Conservation (phyloP, 2,888 invertebrate genomes). For the Gymnosoma rotundatum region DNA sequence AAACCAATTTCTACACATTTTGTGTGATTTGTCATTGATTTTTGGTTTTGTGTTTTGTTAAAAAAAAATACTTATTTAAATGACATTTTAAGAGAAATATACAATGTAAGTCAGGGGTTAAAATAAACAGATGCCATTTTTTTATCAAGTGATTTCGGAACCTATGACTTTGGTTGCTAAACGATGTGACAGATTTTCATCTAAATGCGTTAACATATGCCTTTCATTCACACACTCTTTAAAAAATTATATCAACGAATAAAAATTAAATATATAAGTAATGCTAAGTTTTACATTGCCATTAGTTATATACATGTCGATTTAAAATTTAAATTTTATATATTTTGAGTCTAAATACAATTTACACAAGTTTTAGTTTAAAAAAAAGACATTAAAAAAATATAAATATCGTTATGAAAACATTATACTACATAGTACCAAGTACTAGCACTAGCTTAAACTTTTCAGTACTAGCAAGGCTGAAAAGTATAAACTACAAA, state of each 20-base stretch:
- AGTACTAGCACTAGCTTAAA: no score
- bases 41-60: background rate
- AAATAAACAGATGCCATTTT: constrained; percentile 32
- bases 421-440: no score
- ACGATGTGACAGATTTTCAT: constrained; percentile 35
- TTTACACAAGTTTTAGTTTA: no score
- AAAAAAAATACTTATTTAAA: background rate
- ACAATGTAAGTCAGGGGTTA: constrained; percentile 4
- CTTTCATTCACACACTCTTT: background rate
- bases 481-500: no score
- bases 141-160: constrained; percentile 18
- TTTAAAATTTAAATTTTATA: no score
- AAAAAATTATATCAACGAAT: background rate
- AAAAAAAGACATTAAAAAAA: no score
- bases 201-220: background rate
- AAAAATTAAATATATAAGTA: no score
- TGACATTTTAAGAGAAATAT: background rate
- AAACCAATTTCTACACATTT: constrained; percentile 23
- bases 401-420: no score
- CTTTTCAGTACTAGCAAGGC: no score
- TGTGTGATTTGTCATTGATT: constrained; percentile 24
- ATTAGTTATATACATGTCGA: no score
- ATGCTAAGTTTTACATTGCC: no score
- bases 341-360: no score
- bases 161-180: constrained; percentile 1